Base-by-base conservation (phyloP, 2,113 vertebrate genomes). In the Sylvietta virens region DNA sequence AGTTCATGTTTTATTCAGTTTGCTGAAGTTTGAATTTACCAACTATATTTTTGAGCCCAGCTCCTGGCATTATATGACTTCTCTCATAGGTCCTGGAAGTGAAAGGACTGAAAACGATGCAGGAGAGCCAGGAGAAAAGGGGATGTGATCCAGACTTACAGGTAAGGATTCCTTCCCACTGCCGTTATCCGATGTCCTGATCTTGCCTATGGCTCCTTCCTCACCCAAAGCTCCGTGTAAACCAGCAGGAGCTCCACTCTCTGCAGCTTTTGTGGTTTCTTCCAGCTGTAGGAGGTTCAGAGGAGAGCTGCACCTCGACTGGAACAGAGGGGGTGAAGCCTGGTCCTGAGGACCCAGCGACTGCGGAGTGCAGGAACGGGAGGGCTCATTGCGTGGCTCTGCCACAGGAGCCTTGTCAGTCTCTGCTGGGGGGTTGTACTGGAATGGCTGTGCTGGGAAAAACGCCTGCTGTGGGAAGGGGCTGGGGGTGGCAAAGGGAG, bases 241-340 rank as follows among this genome's bases (percentile, higher is more conserved):
- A 12, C 78, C 74, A 0, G 21, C 57, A 3, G 94, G 84, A n/a
- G 95, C 86, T 21, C 81, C 35, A 8, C 86, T 57, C 81, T 98
- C 88, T 13, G 97, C 79, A 40, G 97, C 94, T 98, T 98, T 98
- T 5, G 98, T 98, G 3, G 97, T 98, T 81, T 99, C 99, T 79
- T 99, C 99, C 96, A 99, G 97, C 89, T 99, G 99, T 6, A 99
- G 98, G 60, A 99, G 98, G 72, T 99, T 99, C 77, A 99, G 97
- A 2, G 99, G 99, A 4, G 99, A 99, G 97, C 99, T 99, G 96
- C 99, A 99, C 6, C 98, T 98, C 2, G 99, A 99, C 93, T 98
- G 99, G 74, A 99, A 99, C 18, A 99, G 97, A 0, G 98, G 98
- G 0, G 98, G 99, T 1, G 99, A 99, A 47, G 79, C 96, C 20